Conservation (phyloP, 2,113 vertebrate species). For the Nycticebus coucang region DNA sequence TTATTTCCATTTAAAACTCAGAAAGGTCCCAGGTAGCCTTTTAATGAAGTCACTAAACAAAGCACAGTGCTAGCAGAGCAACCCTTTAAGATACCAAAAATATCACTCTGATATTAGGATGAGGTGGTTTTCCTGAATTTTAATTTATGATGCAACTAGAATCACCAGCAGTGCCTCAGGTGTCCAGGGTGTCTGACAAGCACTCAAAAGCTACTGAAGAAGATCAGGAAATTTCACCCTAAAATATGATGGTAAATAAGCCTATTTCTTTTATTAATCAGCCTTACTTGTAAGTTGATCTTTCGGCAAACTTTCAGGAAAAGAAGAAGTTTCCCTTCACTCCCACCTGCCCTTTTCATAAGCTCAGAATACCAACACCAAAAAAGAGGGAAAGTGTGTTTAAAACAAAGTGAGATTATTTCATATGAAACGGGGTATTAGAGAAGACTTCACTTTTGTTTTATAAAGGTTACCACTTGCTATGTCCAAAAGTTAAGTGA, state of each 20-base stretch:
- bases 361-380: not conserved
- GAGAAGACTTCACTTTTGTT: not conserved
- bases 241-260: too few species aligned
- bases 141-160: slow-evolving; percentile 15
- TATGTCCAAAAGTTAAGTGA: slow-evolving; percentile 24
- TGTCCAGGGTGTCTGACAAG: not conserved
- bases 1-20: slow-evolving; percentile 48
- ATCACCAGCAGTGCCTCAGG: not conserved
- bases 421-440: not conserved
- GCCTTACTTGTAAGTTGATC: too few species aligned
- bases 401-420: not conserved
- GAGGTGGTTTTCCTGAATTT: not conserved
- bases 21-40: not conserved
- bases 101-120: not conserved
- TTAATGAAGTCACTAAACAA: not conserved
- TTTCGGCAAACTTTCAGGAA: too few species aligned
- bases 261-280: too few species aligned
- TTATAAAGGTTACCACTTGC: not conserved
- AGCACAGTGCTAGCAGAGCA: not conserved
- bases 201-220: not conserved
- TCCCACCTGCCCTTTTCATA: not conserved
- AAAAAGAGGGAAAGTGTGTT: not conserved
- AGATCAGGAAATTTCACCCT: too few species aligned
- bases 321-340: too few species aligned
- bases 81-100: not conserved